Percentiles rank a stretch among this genome's conserved stretches.
These are phyloP conservation scores for Andrena praecox DNA, from an alignment of 2,888 invertebrate genomes.

Conservation along the genomic window DNA sequence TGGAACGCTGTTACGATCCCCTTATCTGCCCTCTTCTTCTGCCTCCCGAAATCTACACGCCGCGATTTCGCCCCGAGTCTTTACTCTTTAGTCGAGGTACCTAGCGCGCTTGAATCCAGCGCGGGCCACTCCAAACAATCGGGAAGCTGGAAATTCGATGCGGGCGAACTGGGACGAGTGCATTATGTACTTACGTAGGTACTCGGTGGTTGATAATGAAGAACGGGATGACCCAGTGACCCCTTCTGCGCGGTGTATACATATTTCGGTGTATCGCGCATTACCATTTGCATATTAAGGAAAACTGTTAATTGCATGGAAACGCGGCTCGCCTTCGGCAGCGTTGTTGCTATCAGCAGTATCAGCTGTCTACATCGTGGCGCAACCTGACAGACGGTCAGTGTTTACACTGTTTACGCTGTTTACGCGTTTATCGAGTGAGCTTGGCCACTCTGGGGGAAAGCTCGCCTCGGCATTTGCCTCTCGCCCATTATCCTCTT, in stretches of 20 bases:
- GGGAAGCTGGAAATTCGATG: not conserved
- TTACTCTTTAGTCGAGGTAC: too few species aligned
- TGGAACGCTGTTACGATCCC: slow-evolving; percentile 23
- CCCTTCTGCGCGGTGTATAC: not conserved
- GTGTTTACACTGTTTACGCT: slow-evolving; percentile 6
- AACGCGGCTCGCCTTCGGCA: too few species aligned
- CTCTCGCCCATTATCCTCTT: slow-evolving; percentile 50
- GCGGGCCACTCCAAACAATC: not conserved
- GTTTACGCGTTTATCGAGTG: slow-evolving; percentile 38
- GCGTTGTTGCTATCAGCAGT: too few species aligned
- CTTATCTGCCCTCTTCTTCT: slow-evolving; percentile 51
- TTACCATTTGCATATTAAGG: not conserved
- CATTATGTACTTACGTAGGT: not conserved
- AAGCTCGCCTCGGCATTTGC: slow-evolving; percentile 16
- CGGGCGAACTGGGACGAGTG: not conserved
- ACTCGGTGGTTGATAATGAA: not conserved
- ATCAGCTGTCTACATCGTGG: not conserved
- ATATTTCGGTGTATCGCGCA: too few species aligned
- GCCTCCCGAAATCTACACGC: slow-evolving; percentile 24
- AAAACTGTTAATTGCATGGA: too few species aligned
- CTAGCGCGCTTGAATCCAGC: too few species aligned
- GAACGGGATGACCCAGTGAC: not conserved
- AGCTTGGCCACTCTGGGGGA: slow-evolving; percentile 14
- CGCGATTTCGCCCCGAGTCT: not conserved
- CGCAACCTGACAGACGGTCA: slow-evolving; percentile 25